These are phyloP conservation scores for Telmatherina bonti DNA, from an alignment of 2,797 vertebrate genomes.

Conservation along the genomic window DNA sequence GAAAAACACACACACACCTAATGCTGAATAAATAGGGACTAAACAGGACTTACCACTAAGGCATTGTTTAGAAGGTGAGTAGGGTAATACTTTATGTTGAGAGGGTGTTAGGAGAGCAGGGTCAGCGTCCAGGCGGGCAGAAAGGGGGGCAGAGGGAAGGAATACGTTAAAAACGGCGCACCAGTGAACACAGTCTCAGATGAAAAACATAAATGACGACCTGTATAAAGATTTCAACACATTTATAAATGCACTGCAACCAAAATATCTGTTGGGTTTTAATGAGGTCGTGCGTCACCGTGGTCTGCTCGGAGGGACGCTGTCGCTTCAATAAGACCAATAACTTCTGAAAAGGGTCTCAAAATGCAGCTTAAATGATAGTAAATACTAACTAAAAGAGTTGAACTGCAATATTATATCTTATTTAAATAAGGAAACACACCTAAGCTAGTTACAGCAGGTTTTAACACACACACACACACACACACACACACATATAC, in stretches of 20 bases:
- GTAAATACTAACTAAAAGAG: background rate
- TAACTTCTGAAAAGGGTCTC: background rate
- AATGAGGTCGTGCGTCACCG: constrained; percentile 24
- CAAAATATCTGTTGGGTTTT: constrained; percentile 3
- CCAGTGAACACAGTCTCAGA: constrained; percentile 70
- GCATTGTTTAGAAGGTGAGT: constrained; percentile 86
- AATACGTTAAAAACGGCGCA: constrained; percentile 80
- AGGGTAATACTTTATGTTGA: constrained; percentile 84
- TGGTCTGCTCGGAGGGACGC: constrained; percentile 22
- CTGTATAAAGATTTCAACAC: constrained; percentile 57
- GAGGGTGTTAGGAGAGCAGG: constrained; percentile 82
- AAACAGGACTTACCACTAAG: constrained; percentile 83
- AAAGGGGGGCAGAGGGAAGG: constrained; percentile 80
- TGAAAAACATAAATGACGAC: constrained; percentile 67
- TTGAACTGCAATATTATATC: background rate
- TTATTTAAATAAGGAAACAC: background rate
- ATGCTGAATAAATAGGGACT: constrained; percentile 77
- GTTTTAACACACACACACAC: background rate
- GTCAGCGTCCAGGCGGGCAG: constrained; percentile 82
- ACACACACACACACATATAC: constrained; percentile 30
- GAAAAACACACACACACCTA: constrained; percentile 62
- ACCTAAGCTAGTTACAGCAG: background rate
- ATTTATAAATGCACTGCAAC: constrained; percentile 48
- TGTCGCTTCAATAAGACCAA: background rate
- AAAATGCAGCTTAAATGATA: background rate